These are phyloP conservation scores for Varroa destructor DNA, from an alignment of 1,140 invertebrate species.

Conservation along the genomic window DNA sequence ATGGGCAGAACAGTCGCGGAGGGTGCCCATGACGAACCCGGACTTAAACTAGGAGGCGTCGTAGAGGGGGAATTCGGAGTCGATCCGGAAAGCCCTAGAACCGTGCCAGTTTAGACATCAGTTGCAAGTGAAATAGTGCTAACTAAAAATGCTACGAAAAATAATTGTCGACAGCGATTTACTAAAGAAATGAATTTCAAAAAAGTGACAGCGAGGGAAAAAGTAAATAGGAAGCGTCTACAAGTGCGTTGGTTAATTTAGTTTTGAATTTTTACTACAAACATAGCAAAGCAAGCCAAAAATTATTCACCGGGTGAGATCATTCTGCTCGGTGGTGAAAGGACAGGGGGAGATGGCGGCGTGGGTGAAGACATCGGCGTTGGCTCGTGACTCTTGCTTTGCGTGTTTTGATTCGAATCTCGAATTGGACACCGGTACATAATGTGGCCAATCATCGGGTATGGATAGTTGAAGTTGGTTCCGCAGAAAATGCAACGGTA, in stretches of 20 bases:
- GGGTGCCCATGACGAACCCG: constrained; percentile 14
- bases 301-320: constrained; percentile 15
- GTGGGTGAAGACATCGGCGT: constrained; percentile 24
- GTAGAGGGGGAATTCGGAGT: constrained; percentile 17
- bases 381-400: constrained; percentile 1
- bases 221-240: no score
- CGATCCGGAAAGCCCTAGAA: constrained; percentile 16
- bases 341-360: not conserved
- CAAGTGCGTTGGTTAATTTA: no score
- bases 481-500: constrained; percentile 35
- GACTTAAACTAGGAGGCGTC: constrained; percentile 22
- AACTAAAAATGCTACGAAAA: not conserved
- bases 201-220: no score
- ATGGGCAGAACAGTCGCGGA: constrained; percentile 17
- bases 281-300: not conserved
- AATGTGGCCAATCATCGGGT: constrained; percentile 35
- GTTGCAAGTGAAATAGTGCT: not conserved
- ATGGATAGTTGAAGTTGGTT: constrained; percentile 34
- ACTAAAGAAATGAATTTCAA: not conserved
- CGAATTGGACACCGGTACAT: constrained; percentile 34
- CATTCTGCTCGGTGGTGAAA: constrained; percentile 17
- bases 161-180: not conserved
- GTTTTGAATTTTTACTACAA: no score
- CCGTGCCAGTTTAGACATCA: constrained; percentile 5
- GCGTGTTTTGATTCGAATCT: constrained; percentile 21